Evolutionary conservation across 2,888 invertebrate species (phyloP), one percentile per base, ranked within the genome.

Genomic region (Ypsolopha sequella): DNA sequence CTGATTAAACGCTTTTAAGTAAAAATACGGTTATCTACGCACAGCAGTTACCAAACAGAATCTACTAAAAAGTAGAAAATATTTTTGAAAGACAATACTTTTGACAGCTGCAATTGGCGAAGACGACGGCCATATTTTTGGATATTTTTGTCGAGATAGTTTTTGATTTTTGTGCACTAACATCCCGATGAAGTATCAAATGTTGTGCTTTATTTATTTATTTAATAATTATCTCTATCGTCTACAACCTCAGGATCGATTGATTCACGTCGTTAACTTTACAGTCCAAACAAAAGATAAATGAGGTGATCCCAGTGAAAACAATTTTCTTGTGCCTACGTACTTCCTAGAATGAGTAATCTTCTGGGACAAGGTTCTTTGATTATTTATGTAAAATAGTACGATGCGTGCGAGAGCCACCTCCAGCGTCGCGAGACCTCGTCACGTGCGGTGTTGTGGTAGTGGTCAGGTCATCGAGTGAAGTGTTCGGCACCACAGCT

Each of bases 291-390:
- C 24, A 24, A 3, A 24, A 24, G 24, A 24, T 24, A 24, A 24
- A 24, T 68, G 63, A 73, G 64, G 68, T 73, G 73, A 73, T 70
- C 65, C 56, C 56, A 64, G 63, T 72, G 66, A 76, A 75, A 77
- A 77, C 70, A 73, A 68, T 75, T 75, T 41, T 74, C 65, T 69
- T 65, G 69, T 80, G 79, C 72, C 71, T 80, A 78, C 79, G 80
- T 85, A 77, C 74, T 76, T 80, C 77, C 70, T 77, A 71, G 62
- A 70, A 73, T 78, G 75, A 80, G 79, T 73, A 76, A 77, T 79
- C 67, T 78, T 76, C 75, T 76, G 68, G 71, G 70, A 73, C 80
- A 82, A 84, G 80, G 81, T 75, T 79, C 74, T 73, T 68, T 61
- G 24, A 65, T 63, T 76, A 76, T 80, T 73, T 76, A 77, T 79